phyloP scores from a whole-genome alignment of 2,888 invertebrate genomes.

The Xestia sexstrigata region DNA sequence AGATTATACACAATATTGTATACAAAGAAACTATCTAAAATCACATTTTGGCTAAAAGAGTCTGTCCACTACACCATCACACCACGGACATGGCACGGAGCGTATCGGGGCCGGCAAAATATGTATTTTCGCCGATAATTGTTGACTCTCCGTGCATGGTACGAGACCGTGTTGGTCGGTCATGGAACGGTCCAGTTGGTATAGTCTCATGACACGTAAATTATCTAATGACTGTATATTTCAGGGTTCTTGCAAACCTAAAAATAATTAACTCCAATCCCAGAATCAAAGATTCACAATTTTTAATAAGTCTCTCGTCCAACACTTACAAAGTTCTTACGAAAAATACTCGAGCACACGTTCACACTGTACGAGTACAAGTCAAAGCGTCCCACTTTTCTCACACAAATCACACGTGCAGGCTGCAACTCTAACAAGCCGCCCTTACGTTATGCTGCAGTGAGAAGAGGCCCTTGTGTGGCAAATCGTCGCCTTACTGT shows the following conservation, averaged over 20 bases:
- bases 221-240: neutral
- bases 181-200: neutral
- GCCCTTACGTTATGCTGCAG: constrained; percentile 60
- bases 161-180: neutral
- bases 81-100: neutral
- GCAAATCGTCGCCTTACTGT: constrained; percentile 72
- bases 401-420: constrained; percentile 60
- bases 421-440: constrained; percentile 72
- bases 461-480: constrained; percentile 71
- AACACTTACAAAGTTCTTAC: constrained; percentile 15
- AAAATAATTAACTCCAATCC: neutral
- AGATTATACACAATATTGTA: neutral
- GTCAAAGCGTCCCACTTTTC: constrained; percentile 56
- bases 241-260: neutral
- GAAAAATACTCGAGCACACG: constrained; percentile 34
- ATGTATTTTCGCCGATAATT: neutral
- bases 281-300: neutral
- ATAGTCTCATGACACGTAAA: neutral
- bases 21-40: neutral
- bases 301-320: neutral
- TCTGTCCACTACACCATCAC: too few species aligned
- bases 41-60: neutral
- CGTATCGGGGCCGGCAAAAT: neutral
- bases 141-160: neutral
- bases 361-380: constrained; percentile 35